A percentile compares a stretch with the other conserved stretches of the same genome.
These are phyloP conservation scores for Xestoiulus laeticollis DNA, from an alignment of 2,888 invertebrate genomes.

Conservation along the genomic window DNA sequence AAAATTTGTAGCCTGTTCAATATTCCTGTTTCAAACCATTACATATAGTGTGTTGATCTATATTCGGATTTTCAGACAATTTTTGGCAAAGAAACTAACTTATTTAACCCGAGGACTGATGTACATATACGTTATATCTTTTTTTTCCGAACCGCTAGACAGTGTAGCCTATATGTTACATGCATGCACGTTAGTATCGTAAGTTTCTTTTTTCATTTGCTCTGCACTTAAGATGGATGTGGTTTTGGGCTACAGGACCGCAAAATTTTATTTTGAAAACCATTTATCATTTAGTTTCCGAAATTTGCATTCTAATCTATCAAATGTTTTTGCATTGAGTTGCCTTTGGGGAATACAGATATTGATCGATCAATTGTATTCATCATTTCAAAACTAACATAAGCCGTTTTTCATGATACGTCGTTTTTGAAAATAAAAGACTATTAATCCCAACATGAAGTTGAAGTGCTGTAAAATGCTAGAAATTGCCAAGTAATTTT, in stretches of 20 bases:
- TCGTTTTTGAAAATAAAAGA: neutral
- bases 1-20: too few species aligned
- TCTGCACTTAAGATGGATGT: neutral
- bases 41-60: too few species aligned
- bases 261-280: neutral
- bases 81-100: neutral
- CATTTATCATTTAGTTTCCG: neutral
- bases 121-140: neutral
- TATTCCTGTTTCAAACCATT: too few species aligned
- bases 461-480: neutral
- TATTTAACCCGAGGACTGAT: neutral
- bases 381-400: slow-evolving; percentile 10
- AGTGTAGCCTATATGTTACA: too few species aligned
- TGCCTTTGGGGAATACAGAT: neutral
- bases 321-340: slow-evolving; percentile 11
- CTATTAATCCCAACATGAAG: neutral
- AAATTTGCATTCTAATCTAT: slow-evolving; percentile 26
- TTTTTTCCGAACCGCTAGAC: too few species aligned
- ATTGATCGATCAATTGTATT: slow-evolving; percentile 26
- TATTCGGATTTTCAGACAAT: too few species aligned
- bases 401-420: neutral
- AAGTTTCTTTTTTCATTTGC: neutral
- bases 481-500: neutral
- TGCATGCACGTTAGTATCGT: neutral
- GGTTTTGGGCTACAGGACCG: neutral